Percentiles rank a stretch among this genome's conserved stretches.
phyloP scores from a whole-genome alignment of 2,113 vertebrate genomes.

The Gila orcuttii region DNA sequence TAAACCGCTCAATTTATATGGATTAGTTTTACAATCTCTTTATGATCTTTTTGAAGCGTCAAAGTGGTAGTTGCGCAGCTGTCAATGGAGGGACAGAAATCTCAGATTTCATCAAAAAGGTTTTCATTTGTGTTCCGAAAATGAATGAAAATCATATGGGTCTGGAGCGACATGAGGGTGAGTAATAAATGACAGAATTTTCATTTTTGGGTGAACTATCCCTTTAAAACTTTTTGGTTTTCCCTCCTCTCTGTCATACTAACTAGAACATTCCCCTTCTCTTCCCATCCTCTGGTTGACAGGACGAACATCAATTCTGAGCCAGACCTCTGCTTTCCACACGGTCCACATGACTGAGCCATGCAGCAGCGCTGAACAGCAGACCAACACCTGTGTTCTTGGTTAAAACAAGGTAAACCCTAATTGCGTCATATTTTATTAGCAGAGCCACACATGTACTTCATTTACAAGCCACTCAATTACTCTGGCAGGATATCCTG shows the following conservation, averaged over 20 bases:
- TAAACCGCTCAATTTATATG: no score
- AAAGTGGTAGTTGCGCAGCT: no score
- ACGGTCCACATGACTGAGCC: conserved; percentile 53
- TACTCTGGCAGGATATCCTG: conserved; percentile 6
- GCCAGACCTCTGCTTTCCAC: conserved; percentile 6
- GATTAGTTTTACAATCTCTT: no score
- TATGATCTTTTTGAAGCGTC: no score
- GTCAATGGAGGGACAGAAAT: no score
- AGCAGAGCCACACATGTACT: not conserved
- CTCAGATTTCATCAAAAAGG: no score
- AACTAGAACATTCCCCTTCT: not conserved
- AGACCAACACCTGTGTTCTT: conserved; percentile 47
- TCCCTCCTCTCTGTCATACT: not conserved
- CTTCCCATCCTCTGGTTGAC: not conserved
- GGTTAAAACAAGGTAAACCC: conserved; percentile 59
- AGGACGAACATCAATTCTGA: conserved; percentile 4
- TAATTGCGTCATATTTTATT: not conserved
- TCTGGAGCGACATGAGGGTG: no score
- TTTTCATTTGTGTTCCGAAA: no score
- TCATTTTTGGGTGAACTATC: no score
- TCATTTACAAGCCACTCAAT: conserved; percentile 1
- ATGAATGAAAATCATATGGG: no score
- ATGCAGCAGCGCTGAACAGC: conserved; percentile 57
- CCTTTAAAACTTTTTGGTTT: not conserved
- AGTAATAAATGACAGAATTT: no score